Base-by-base conservation (phyloP, 2,797 vertebrate species). In the Benthosema pterotum region DNA sequence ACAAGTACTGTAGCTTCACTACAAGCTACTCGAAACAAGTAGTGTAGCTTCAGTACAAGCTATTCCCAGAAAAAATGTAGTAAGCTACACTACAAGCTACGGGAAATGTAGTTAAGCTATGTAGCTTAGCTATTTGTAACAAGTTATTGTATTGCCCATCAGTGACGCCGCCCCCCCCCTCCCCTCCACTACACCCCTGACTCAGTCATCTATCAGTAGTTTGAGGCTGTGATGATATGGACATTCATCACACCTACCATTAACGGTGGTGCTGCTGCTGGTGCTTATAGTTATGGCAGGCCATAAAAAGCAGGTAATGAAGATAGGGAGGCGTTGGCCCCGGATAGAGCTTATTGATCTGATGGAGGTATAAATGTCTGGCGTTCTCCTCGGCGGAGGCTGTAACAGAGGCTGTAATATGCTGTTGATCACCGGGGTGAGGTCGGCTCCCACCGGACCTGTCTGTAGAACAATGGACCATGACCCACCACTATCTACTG, bases 341-440 rank as follows among this genome's bases (percentile, higher is more conserved):
- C 74, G 77, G 86, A 69, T 25, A 65, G 71, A 83, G 57, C 72
- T 80, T n/a, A 74, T 85, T 86, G 85, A 91, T 88, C 84, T 89
- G 86, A 88, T 88, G 76, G 73, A 69, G 75, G 85, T 88, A 87
- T 88, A 87, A 88, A n/a, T 87, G 83, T 78, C 72, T 52, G 46
- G 46, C 5, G 18, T 77, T 78, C 69, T 80, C 79, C 74, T 70
- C 76, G 78, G 66, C 66, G 56, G 18, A 63, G n/a, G n/a, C n/a
- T n/a, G n/a, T n/a, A n/a, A n/a, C 74, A 80, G 83, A 80, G 63
- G 71, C 77, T 80, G 67, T 84, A 85, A 89, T 80, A 87, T 83
- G 78, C 74, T 78, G 69, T 73, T 85, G 81, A 89, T 87, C 76
- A 67, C 77, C 22, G 5, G 22, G 77, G 67, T 66, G 60, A 57